A percentile compares a stretch with the other conserved stretches of the same genome.
Conservation (phyloP, 2,888 invertebrate species). For the Tipula unca region DNA sequence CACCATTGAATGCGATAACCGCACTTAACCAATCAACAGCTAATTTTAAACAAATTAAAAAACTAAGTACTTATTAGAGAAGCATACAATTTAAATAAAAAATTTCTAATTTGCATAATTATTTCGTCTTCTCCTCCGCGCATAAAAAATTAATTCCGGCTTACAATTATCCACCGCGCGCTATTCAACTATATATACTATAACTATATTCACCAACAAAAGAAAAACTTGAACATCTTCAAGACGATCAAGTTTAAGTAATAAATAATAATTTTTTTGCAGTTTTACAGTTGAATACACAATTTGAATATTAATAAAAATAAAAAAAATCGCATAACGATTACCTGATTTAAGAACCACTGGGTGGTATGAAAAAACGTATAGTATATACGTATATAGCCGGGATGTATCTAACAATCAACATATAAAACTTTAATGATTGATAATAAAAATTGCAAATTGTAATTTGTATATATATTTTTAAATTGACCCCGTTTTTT, state of each 20-base stretch:
- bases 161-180: background rate
- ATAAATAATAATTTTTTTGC: background rate
- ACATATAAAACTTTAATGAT: background rate
- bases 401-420: background rate
- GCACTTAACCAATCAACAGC: background rate
- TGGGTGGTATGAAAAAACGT: background rate
- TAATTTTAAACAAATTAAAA: background rate
- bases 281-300: background rate
- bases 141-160: background rate
- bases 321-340: background rate
- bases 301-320: background rate
- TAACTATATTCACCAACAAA: background rate
- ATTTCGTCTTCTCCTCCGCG: background rate
- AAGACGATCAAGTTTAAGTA: background rate
- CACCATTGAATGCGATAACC: background rate
- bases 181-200: background rate
- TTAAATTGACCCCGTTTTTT: background rate
- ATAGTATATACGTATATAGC: background rate
- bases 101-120: background rate
- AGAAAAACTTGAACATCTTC: background rate
- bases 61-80: background rate
- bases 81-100: background rate
- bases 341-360: background rate
- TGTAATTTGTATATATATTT: background rate
- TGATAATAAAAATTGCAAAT: background rate